A percentile compares a stretch with the other conserved stretches of the same genome.
Evolutionary conservation across 2,113 vertebrate genomes (phyloP).

Genomic region (Pandion haliaetus): DNA sequence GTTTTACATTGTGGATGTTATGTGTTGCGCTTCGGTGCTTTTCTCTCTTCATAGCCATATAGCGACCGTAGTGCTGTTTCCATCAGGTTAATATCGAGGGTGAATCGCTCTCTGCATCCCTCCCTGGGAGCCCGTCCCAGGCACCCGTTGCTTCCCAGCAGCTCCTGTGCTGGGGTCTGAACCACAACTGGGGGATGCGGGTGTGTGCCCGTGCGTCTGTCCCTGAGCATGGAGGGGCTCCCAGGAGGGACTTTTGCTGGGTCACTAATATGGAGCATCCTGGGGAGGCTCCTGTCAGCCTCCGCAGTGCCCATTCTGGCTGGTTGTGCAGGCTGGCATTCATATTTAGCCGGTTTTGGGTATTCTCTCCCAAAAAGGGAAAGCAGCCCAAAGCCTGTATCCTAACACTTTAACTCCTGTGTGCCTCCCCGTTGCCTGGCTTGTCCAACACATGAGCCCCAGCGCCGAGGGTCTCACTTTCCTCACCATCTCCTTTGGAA

Average conservation of each 20-base stretch:
- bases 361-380: not conserved
- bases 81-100: not conserved
- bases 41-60: not conserved
- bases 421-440: accelerated
- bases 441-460: accelerated
- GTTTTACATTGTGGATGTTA: not conserved
- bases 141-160: not conserved
- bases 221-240: not conserved
- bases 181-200: accelerated
- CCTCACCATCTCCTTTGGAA: not conserved
- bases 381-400: not conserved
- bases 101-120: not conserved
- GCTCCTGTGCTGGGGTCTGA: not conserved
- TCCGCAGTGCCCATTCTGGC: not conserved
- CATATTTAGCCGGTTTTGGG: not conserved
- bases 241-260: not conserved
- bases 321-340: not conserved
- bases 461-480: not conserved
- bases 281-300: not conserved
- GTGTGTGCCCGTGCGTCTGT: not conserved
- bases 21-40: not conserved
- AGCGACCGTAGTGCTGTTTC: accelerated
- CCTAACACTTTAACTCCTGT: not conserved
- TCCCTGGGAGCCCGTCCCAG: not conserved
- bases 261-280: accelerated